Base-by-base conservation (phyloP, 2,888 invertebrate genomes). In the Rutpela maculata region DNA sequence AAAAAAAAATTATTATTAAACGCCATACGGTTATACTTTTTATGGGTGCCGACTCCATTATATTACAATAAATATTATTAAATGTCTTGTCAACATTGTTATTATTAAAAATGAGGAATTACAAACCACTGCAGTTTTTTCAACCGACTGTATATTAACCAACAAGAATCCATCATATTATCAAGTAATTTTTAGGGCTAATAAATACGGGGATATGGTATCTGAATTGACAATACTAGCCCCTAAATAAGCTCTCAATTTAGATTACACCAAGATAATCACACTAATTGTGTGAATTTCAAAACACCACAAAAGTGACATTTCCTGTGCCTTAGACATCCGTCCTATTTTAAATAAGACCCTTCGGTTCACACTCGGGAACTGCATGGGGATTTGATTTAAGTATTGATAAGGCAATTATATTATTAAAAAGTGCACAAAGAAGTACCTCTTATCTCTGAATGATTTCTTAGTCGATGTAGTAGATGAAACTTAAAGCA, bases 201-300 rank as follows among this genome's bases (percentile, higher is more conserved):
- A 35, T 3, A 35, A 35, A 35, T 35, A 35, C 9, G 7, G 6
- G 9, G 31, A 35, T 35, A 9, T 35, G 6, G 31, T 35, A 35
- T 35, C 6, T n/a, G n/a, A 1, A 50, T 0, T 15, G 50, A 50
- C 50, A 50, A n/a, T 62, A 35, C 9, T 31, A 26, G 35, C 43
- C 38, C 18, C 35, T 65, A 55, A 59, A 60, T 62, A 62, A 70
- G 60, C 22, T 17, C 43, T 59, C 57, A 35, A 35, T 18, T 22
- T 15, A 1, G 70, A 77, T 73, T 56, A 55, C 5, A 59, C 22
- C 12, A 1, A 56, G 77, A 71, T 74, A 71, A 68, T 60, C 70
- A 75, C 74, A 74, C 74, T 66, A 74, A 71, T 71, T 74, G 77
- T 74, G 77, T 71, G 71, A 70, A 70, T 74, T 65, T 72, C 62